A percentile compares a stretch with the other conserved stretches of the same genome.
These are phyloP conservation scores for Leptopilina myrica DNA, from an alignment of 2,888 invertebrate species.

Conservation along the genomic window DNA sequence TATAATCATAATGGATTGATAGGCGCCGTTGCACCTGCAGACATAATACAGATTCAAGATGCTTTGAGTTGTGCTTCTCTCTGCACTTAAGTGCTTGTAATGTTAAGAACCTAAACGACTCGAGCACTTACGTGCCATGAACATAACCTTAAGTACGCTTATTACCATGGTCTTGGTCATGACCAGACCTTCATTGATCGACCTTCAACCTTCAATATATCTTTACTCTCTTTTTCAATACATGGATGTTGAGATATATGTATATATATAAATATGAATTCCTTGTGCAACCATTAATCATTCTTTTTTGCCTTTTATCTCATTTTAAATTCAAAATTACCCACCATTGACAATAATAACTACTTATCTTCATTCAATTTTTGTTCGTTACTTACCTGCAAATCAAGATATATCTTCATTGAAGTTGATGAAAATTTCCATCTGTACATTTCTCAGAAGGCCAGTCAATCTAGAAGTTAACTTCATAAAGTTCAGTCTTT, in stretches of 20 bases:
- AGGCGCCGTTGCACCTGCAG: conserved; percentile 34
- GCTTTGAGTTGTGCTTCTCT: conserved; percentile 24
- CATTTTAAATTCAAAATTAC: conserved; percentile 18
- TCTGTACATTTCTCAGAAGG: conserved; percentile 6
- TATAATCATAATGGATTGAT: conserved; percentile 30
- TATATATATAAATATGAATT: background rate
- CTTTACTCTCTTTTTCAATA: background rate
- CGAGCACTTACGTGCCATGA: conserved; percentile 36
- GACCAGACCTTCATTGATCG: conserved; percentile 35
- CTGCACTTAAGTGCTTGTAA: conserved; percentile 26
- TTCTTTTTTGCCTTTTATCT: conserved; percentile 9
- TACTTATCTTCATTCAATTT: conserved; percentile 12
- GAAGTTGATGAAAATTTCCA: conserved; percentile 6
- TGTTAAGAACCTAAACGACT: conserved; percentile 30
- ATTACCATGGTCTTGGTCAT: conserved; percentile 23
- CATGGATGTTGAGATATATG: background rate
- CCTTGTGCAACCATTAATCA: conserved; percentile 5
- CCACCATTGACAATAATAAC: conserved; percentile 17
- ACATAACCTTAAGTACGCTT: conserved; percentile 20
- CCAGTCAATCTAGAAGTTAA: background rate
- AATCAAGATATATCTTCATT: conserved; percentile 17
- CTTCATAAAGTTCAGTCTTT: background rate
- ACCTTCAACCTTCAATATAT: conserved; percentile 32
- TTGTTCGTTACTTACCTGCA: conserved; percentile 9
- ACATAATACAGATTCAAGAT: conserved; percentile 16